Percentiles rank a stretch among this genome's conserved stretches.
phyloP scores from a whole-genome alignment of 2,797 vertebrate species.

The Manis javanica region DNA sequence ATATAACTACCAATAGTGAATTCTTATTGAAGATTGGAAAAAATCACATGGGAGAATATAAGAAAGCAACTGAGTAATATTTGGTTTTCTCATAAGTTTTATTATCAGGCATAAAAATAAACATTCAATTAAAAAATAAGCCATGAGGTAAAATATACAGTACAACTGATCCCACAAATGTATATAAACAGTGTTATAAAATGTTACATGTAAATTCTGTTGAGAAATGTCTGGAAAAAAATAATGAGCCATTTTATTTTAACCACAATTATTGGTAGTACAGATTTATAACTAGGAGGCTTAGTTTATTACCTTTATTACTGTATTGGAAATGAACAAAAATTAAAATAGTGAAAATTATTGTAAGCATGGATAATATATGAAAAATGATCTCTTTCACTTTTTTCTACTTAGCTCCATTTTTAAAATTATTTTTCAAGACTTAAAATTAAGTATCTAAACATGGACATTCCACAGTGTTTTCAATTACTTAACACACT shows the following conservation, averaged over 20 bases:
- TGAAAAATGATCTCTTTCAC: background rate
- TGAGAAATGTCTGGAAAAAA: background rate
- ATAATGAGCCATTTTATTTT: background rate
- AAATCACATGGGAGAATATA: background rate
- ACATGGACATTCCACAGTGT: background rate
- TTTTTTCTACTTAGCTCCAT: background rate
- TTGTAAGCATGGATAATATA: background rate
- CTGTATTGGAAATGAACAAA: background rate
- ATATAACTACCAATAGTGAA: background rate
- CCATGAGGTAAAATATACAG: background rate
- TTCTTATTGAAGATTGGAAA: background rate
- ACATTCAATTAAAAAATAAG: background rate
- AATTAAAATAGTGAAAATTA: background rate
- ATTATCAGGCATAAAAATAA: background rate
- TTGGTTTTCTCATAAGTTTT: background rate
- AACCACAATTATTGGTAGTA: background rate
- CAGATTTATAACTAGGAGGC: background rate
- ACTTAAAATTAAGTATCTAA: constrained; percentile 40
- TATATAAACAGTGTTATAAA: background rate
- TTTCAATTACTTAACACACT: constrained; percentile 63
- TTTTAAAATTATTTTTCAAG: background rate
- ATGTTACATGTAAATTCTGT: background rate
- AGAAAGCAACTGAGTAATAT: background rate
- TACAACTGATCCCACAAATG: background rate
- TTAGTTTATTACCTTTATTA: background rate